Percentiles rank a stretch among this genome's conserved stretches.
Evolutionary conservation across 1,140 invertebrate genomes (phyloP).

Genomic region (Gryllus bimaculatus): DNA sequence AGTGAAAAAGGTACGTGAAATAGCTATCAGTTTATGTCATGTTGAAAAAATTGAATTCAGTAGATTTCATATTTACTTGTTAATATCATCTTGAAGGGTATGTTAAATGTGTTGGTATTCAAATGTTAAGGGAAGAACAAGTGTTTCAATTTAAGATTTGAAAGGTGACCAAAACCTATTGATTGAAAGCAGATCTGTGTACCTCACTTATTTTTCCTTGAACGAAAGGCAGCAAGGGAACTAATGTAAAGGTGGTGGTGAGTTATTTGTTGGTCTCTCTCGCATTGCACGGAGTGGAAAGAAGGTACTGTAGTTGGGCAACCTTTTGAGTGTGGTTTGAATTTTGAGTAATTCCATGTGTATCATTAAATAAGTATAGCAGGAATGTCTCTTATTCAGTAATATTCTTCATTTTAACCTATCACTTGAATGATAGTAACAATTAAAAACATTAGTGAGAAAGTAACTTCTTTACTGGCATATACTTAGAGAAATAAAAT

Average conservation of each 20-base stretch:
- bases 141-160: background rate
- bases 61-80: conserved; percentile 3
- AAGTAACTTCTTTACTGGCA: background rate
- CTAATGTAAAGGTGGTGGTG: conserved; percentile 6
- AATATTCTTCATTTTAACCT: background rate
- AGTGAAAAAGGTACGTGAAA: conserved; percentile 10
- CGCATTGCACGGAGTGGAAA: conserved; percentile 15
- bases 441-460: background rate
- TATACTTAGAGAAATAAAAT: background rate
- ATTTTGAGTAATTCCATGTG: conserved; percentile 4
- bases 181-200: background rate
- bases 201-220: background rate
- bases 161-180: background rate
- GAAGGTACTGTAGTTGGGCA: conserved; percentile 16
- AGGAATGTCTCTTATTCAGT: background rate
- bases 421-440: background rate
- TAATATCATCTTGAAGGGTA: conserved; percentile 13
- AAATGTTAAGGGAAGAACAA: conserved; percentile 25
- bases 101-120: conserved; percentile 30
- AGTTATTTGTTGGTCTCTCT: conserved; percentile 12
- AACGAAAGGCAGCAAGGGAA: conserved; percentile 10
- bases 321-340: conserved; percentile 17
- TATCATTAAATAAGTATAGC: background rate
- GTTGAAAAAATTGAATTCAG: conserved; percentile 20
- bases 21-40: background rate